Conservation (phyloP, 2,113 vertebrate species). For the Martes martes region DNA sequence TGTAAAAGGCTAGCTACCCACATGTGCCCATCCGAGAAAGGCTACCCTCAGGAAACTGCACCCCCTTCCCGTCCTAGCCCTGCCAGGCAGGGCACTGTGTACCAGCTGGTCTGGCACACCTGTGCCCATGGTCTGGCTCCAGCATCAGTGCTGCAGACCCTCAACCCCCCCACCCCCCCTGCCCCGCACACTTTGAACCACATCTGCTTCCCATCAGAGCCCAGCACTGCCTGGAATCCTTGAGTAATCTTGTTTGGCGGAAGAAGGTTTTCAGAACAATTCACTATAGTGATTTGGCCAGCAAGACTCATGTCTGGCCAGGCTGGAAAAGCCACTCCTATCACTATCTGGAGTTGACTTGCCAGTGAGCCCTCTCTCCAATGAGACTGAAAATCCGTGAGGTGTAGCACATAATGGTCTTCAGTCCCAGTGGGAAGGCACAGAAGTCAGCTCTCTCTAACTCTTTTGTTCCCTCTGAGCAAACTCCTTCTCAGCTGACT, state of each 20-base stretch:
- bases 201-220: not conserved
- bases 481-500: not conserved
- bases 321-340: not conserved
- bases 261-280: not conserved
- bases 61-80: rapidly evolving
- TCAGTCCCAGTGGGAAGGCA: not conserved
- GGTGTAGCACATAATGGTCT: not conserved
- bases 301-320: not conserved
- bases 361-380: not conserved
- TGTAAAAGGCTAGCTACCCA: no score
- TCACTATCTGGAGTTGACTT: not conserved
- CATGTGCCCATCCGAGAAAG: no score
- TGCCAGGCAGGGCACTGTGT: no score
- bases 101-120: no score
- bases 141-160: not conserved
- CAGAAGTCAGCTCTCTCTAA: not conserved
- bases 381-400: not conserved
- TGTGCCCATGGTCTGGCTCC: not conserved
- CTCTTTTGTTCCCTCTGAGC: not conserved
- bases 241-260: not conserved
- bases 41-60: no score
- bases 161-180: not conserved
- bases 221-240: not conserved
- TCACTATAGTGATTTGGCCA: not conserved
- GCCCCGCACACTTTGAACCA: not conserved